These are phyloP conservation scores for Lateolabrax maculatus DNA, from an alignment of 2,797 vertebrate species.

Conservation along the genomic window DNA sequence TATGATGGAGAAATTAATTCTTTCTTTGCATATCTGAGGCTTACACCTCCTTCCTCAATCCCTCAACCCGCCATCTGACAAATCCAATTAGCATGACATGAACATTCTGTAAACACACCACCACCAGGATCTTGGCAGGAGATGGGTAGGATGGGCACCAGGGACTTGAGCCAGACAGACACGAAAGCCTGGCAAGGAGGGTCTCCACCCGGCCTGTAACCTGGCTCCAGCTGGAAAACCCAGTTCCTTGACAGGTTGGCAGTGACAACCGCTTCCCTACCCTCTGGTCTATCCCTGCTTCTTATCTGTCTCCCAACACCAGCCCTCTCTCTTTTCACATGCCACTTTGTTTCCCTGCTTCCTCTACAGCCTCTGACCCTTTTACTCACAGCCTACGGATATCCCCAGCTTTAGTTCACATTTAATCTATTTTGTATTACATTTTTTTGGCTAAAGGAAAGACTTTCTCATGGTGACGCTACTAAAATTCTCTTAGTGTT, in stretches of 20 bases:
- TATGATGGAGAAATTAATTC: slow-evolving; percentile 51
- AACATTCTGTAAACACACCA: slow-evolving; percentile 53
- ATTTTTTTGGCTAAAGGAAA: slow-evolving; percentile 11
- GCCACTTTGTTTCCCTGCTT: slow-evolving; percentile 26
- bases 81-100: slow-evolving; percentile 73
- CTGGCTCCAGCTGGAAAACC: slow-evolving; percentile 63
- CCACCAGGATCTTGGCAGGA: slow-evolving; percentile 58
- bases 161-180: slow-evolving; percentile 66
- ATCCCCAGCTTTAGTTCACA: slow-evolving; percentile 4
- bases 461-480: not conserved
- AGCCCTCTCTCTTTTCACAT: slow-evolving; percentile 35
- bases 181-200: slow-evolving; percentile 58
- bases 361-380: slow-evolving; percentile 25
- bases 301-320: slow-evolving; percentile 47
- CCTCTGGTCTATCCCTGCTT: slow-evolving; percentile 51
- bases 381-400: slow-evolving; percentile 20
- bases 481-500: not conserved
- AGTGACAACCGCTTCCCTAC: slow-evolving; percentile 22
- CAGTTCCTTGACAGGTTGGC: slow-evolving; percentile 70
- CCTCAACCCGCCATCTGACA: slow-evolving; percentile 64
- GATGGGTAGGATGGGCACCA: slow-evolving; percentile 28
- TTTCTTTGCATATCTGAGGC: slow-evolving; percentile 64
- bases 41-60: slow-evolving; percentile 58
- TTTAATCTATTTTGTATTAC: not conserved
- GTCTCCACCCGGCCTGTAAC: slow-evolving; percentile 37